Evolutionary conservation across 2,797 vertebrate genomes (phyloP), one percentile per base, ranked within the genome.

Genomic region (Spondyliosoma cantharus): DNA sequence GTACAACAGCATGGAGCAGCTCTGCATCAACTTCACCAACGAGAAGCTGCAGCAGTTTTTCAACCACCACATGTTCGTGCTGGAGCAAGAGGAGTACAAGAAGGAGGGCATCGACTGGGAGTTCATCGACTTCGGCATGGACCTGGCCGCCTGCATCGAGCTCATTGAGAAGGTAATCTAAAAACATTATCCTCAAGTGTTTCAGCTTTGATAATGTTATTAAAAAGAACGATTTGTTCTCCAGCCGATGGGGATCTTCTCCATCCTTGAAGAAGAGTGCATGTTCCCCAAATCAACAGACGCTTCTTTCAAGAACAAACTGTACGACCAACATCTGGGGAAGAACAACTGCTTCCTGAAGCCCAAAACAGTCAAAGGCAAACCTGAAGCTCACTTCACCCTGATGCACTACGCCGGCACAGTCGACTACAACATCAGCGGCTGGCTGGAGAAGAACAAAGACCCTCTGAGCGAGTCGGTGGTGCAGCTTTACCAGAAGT

Each of bases 41-140:
- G 96, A 96, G 91, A 97, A 96, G 57, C 94, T 96, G 91, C 96
- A 96, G 7, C 96, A 96, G 93, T 96, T 96, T 73, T 96, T 97
- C 95, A 97, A 96, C 92, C 96, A 96, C 72, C 95, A 96, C 94
- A 96, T 96, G 96, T 96, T 96, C 19, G 95, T 96, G 77, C 74
- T 92, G 88, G 93, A 94, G 74, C 92, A 94, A 70, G 92, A 92
- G 8, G 84, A 86, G 13, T 86, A 86, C 78, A 86, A 84, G 89
- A 93, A 86, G 57, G 93, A 89, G 25, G 90, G 91, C 1, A 94
- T 95, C 27, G 91, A 92, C 0, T 95, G 93, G 93, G 85, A 87
- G 67, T 92, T 93, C 82, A 94, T 94, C 68, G 93, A 94, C 86
- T 94, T 94, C 64, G 92, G 92, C 3, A 94, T 93, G 90, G 93